A percentile compares a stretch with the other conserved stretches of the same genome.
These are phyloP conservation scores for Ophion slaviceki DNA, from an alignment of 2,888 invertebrate species.

Conservation along the genomic window DNA sequence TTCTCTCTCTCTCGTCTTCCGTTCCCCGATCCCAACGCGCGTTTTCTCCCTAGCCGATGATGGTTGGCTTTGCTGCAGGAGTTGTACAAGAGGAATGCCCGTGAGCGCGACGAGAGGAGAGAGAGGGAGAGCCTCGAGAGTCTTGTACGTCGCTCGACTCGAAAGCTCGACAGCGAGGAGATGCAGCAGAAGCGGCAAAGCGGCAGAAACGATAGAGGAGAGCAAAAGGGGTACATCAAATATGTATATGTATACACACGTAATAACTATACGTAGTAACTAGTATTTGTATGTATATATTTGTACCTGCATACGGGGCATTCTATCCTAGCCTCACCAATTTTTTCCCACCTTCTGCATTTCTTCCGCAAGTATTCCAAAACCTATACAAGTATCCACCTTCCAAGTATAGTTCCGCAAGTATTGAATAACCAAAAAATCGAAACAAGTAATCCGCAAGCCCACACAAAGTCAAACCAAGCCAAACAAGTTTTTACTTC, in stretches of 20 bases:
- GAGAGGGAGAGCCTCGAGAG: slow-evolving; percentile 47
- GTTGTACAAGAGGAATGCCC: slow-evolving; percentile 64
- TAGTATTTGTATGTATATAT: background rate
- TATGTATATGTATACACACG: slow-evolving; percentile 13
- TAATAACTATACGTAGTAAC: background rate
- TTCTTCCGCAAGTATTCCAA: no score
- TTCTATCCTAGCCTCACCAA: background rate
- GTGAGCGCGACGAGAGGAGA: slow-evolving; percentile 43
- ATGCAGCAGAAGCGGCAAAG: slow-evolving; percentile 57
- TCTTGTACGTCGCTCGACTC: slow-evolving; percentile 60
- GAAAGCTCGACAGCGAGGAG: slow-evolving; percentile 56
- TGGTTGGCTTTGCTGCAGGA: slow-evolving; percentile 37
- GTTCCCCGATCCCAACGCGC: slow-evolving; percentile 23
- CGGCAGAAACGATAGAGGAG: slow-evolving; percentile 62
- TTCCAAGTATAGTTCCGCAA: no score
- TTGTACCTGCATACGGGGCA: background rate
- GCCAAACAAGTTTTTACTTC: no score
- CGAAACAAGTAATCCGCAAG: no score
- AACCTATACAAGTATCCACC: no score
- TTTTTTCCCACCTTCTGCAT: background rate
- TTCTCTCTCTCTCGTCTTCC: background rate
- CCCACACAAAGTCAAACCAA: no score
- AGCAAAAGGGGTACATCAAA: slow-evolving; percentile 45
- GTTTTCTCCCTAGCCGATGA: slow-evolving; percentile 43
- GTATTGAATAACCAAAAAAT: no score